phyloP scores from a whole-genome alignment of 2,888 invertebrate species.

The Drosophila yooni region DNA sequence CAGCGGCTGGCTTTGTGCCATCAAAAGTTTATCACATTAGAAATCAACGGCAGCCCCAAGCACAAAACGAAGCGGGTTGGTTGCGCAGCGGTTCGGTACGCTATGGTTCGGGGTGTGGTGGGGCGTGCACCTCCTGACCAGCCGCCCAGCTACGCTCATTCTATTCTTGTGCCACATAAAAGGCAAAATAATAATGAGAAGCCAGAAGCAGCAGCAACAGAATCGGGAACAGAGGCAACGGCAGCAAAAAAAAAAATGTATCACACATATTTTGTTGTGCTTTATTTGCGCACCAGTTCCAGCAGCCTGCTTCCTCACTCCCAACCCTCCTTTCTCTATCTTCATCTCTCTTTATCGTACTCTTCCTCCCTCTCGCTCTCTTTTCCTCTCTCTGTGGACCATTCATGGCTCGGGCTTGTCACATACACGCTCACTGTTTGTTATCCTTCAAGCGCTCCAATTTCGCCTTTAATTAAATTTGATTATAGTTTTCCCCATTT shows the following conservation, averaged over 20 bases:
- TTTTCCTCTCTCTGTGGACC: constrained; percentile 17
- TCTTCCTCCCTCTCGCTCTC: background rate
- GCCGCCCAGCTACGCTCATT: constrained; percentile 20
- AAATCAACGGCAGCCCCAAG: constrained; percentile 71
- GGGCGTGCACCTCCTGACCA: constrained; percentile 11
- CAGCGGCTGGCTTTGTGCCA: constrained; percentile 56
- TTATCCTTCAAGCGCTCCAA: constrained; percentile 73
- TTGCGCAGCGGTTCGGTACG: constrained; percentile 1
- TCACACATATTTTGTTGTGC: constrained; percentile 65
- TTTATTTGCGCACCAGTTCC: constrained; percentile 55
- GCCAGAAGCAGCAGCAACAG: constrained; percentile 47
- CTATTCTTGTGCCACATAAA: constrained; percentile 68
- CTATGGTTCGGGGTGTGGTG: background rate
- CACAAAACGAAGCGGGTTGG: constrained; percentile 22
- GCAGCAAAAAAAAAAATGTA: constrained; percentile 39
- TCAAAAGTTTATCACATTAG: constrained; percentile 76
- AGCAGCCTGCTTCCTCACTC: background rate
- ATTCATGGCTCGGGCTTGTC: constrained; percentile 64
- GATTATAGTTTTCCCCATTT: constrained; percentile 69
- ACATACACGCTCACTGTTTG: constrained; percentile 59
- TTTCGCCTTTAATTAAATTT: constrained; percentile 79
- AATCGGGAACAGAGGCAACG: constrained; percentile 31
- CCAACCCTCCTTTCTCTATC: background rate
- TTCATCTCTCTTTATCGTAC: background rate
- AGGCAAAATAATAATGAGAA: constrained; percentile 77